Conservation (phyloP, 2,888 invertebrate genomes). For the Lapara coniferarum region DNA sequence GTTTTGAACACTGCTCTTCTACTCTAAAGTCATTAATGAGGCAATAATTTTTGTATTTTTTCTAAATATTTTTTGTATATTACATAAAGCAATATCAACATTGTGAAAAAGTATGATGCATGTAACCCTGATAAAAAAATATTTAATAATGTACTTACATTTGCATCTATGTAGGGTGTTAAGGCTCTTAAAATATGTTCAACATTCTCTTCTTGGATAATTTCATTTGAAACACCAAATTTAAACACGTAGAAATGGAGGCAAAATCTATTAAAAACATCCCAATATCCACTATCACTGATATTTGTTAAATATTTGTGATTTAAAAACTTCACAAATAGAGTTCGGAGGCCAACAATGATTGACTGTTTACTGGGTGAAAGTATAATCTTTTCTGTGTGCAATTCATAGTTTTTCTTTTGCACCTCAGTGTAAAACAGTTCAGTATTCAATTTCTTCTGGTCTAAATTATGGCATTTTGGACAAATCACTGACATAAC, state of each 20-base stretch:
- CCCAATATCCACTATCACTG: conserved; percentile 58
- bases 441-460: conserved; percentile 33
- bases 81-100: too few relatives aligned
- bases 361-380: conserved; percentile 51
- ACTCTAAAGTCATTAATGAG: too few relatives aligned
- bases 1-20: too few relatives aligned
- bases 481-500: conserved; percentile 59
- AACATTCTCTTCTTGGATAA: conserved; percentile 60
- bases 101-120: conserved; percentile 19
- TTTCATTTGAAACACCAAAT: conserved; percentile 54
- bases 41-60: too few relatives aligned
- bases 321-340: conserved; percentile 71
- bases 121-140: conserved; percentile 6
- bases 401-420: conserved; percentile 47
- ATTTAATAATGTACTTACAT: conserved; percentile 39
- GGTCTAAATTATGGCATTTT: conserved; percentile 57
- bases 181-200: conserved; percentile 60
- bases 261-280: conserved; percentile 57
- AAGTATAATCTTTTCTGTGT: conserved; percentile 46
- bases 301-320: conserved; percentile 58
- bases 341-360: conserved; percentile 51
- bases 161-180: conserved; percentile 53
- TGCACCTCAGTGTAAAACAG: conserved; percentile 39
- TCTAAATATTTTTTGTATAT: too few relatives aligned
- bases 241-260: conserved; percentile 71